Percentiles rank a stretch among this genome's conserved stretches.
These are phyloP conservation scores for Tetramorium alpestre DNA, from an alignment of 1,140 invertebrate species.

Conservation along the genomic window DNA sequence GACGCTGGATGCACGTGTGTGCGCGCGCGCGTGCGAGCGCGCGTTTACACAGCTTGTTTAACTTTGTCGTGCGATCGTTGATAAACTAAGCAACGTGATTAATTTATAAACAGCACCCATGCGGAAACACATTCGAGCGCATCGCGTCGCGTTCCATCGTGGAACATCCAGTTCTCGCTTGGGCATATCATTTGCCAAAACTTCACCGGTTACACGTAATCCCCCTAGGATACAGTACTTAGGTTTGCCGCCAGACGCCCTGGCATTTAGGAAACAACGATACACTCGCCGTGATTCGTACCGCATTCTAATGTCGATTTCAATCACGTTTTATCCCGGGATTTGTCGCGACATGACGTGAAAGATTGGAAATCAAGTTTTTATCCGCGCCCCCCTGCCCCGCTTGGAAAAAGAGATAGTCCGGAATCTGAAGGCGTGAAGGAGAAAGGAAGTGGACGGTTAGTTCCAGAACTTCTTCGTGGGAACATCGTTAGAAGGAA, in stretches of 20 bases:
- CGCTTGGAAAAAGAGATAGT: not conserved
- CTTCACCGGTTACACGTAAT: not conserved
- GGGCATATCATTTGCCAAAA: slow-evolving; percentile 19
- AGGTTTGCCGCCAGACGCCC: not conserved
- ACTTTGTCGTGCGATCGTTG: slow-evolving; percentile 27
- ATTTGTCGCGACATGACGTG: slow-evolving; percentile 13
- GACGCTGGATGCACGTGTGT: not conserved
- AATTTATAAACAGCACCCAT: slow-evolving; percentile 45
- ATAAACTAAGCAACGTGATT: slow-evolving; percentile 46
- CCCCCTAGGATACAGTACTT: not conserved
- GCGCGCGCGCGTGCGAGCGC: not conserved
- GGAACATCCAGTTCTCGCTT: not conserved
- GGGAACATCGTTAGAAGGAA: slow-evolving; percentile 49
- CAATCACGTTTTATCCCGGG: slow-evolving; percentile 10
- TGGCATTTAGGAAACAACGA: not conserved
- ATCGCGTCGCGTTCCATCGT: not conserved
- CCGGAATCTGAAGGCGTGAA: slow-evolving; percentile 26
- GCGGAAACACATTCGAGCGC: slow-evolving; percentile 4
- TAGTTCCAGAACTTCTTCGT: slow-evolving; percentile 41
- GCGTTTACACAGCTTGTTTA: slow-evolving; percentile 41
- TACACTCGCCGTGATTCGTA: not conserved
- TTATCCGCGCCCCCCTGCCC: not conserved
- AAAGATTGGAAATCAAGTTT: slow-evolving; percentile 46
- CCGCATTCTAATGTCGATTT: slow-evolving; percentile 20
- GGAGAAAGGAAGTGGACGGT: slow-evolving; percentile 22